Percentiles rank a stretch among this genome's conserved stretches.
Evolutionary conservation across 2,113 vertebrate genomes (phyloP).

Genomic region (Octodon degus): DNA sequence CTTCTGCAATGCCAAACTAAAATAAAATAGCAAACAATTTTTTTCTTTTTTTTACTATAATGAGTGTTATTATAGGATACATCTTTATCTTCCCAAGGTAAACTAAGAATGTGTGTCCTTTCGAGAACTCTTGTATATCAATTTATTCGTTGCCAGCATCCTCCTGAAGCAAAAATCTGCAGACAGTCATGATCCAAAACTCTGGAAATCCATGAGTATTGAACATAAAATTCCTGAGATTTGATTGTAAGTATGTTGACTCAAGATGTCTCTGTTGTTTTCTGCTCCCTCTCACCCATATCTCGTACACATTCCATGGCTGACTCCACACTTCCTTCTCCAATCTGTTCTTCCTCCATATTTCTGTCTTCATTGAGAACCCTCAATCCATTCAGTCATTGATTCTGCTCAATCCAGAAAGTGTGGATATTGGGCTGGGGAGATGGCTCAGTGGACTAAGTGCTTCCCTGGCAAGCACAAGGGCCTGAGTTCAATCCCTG

Average conservation of each 20-base stretch:
- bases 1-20: conserved; percentile 15
- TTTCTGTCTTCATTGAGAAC: conserved; percentile 57
- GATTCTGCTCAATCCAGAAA: conserved; percentile 41
- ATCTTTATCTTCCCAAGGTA: conserved; percentile 7
- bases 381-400: conserved; percentile 41
- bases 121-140: not conserved
- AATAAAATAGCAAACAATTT: not conserved
- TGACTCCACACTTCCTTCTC: conserved; percentile 56
- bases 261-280: conserved; percentile 30
- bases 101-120: not conserved
- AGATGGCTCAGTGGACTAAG: no score
- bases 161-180: conserved; percentile 36
- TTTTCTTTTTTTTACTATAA: conserved; percentile 26
- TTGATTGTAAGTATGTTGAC: not conserved
- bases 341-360: conserved; percentile 58
- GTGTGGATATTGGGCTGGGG: not conserved
- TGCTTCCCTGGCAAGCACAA: no score
- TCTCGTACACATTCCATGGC: conserved; percentile 58
- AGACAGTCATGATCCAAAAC: conserved; percentile 3
- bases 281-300: conserved; percentile 3
- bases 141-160: not conserved
- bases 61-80: not conserved
- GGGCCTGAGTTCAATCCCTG: no score
- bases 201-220: conserved; percentile 19
- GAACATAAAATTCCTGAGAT: not conserved